Base-by-base conservation (phyloP, 1,140 invertebrate species). In the Zaprionus taronus region DNA sequence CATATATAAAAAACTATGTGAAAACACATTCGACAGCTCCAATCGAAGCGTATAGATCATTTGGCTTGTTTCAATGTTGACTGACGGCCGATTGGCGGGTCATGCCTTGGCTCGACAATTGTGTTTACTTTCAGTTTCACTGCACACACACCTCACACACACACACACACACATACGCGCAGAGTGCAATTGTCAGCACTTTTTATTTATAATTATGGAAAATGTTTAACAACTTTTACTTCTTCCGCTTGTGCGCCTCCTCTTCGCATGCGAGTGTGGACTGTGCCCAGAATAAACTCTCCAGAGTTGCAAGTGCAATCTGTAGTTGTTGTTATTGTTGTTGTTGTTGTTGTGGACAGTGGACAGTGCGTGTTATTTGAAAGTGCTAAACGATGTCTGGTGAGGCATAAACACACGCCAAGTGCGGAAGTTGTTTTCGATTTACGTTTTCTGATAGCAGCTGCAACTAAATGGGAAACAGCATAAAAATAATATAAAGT, bases 71-170 rank as follows among this genome's bases (percentile, higher is more conserved):
- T 78, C n/a, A 61, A 62, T 79, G 63, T 56, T 56, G 31, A 65
- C 57, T 15, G 15, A 38, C 36, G 36, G 57, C 26, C 15, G 14
- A 67, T 31, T 34, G 31, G 31, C 31, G 7, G 41, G 36, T 69
- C 15, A 71, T 22, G 61, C 49, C 28, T 72, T 65, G 47, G 57
- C 63, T 64, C 12, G 61, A 57, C 26, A 51, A 64, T 65, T 75
- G 57, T 79, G 60, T 73, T 70, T 58, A 78, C 78, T 84, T 85
- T 84, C 79, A 78, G 74, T 85, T 84, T 84, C 82, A 77, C 72
- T 77, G 22, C 36, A 44, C 49, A 56, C 64, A 55, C 65, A 56
- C 63, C 1, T 22, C 22, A 34, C 60, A 41, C n/a, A 17, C 63
- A 22, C 55, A 41, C 3, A 17, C 7, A 20, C n/a, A n/a, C n/a